Evolutionary conservation across 1,140 invertebrate species (phyloP), one percentile per base, ranked within the genome.

Genomic region (Mamestra configurata): DNA sequence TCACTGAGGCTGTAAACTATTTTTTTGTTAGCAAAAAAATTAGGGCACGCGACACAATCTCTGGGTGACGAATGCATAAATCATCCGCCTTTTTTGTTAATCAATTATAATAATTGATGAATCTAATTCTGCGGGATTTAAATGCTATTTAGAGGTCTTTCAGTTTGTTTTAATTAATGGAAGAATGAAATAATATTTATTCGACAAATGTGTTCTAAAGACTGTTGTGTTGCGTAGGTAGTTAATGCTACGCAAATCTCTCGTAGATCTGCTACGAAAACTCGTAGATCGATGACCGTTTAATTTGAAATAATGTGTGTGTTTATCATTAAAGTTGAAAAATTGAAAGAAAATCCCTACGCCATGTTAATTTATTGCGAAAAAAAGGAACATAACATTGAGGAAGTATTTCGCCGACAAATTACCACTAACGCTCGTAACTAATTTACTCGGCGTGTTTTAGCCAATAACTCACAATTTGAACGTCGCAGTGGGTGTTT

Each of bases 11-110:
- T 86, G 76, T 81, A 80, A 85, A 88, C 82, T 84, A 84, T 84
- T 87, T 89, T 89, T 88, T 90, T 79, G 81, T 40, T 81, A 85
- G 57, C 78, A 81, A 93, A 91, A 93, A 90, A 88, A 80, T 80
- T 86, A 89, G 90, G 90, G 90, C 92, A 92, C 92, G 91, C 89
- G 90, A 64, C 73, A 86, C 22, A 37, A 79, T 81, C 82, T 83
- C 35, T 76, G 81, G 78, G 61, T 84, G 40, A 46, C 18, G 49
- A 31, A 70, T 27, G 24, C 27, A 76, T 71, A 72, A 77, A 77
- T 72, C 75, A 77, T 57, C 11, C 46, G 64, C 66, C 43, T 71
- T 76, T 78, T 78, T 73, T 55, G 53, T 76, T n/a, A 46, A 22
- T 46, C 55, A 61, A 76, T 76, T 76, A 35, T 76, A 31, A 49